A percentile compares a stretch with the other conserved stretches of the same genome.
Evolutionary conservation across 1,140 invertebrate species (phyloP).

Genomic region (Aradophagus sp.): DNA sequence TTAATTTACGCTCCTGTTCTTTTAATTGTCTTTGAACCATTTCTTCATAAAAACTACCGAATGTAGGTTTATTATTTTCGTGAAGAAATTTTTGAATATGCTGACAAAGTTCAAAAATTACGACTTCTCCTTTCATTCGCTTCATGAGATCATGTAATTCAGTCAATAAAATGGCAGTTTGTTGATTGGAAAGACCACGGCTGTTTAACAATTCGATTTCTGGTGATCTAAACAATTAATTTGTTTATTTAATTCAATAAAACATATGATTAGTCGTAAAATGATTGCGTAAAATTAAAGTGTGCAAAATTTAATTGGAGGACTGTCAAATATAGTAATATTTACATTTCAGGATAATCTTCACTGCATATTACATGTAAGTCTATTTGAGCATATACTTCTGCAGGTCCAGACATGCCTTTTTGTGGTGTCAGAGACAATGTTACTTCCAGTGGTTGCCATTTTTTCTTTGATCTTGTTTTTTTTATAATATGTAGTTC

Average conservation of each 20-base stretch:
- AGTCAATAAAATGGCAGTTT: slow-evolving; percentile 75
- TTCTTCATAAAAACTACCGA: slow-evolving; percentile 87
- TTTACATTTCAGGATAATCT: slow-evolving; percentile 79
- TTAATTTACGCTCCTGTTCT: slow-evolving; percentile 70
- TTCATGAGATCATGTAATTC: slow-evolving; percentile 77
- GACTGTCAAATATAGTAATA: too few relatives aligned
- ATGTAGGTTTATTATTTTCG: slow-evolving; percentile 82
- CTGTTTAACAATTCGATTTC: slow-evolving; percentile 79
- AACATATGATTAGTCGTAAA: slow-evolving; percentile 6
- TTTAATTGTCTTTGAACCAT: slow-evolving; percentile 82
- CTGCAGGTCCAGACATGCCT: slow-evolving; percentile 1
- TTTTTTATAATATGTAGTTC: not conserved
- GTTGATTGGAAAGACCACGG: slow-evolving; percentile 81
- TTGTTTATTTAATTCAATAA: slow-evolving; percentile 4
- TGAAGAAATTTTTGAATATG: slow-evolving; percentile 82
- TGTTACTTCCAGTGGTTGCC: slow-evolving; percentile 1
- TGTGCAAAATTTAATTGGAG: too few relatives aligned
- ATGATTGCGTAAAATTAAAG: too few relatives aligned
- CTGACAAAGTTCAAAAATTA: slow-evolving; percentile 85
- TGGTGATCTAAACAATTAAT: slow-evolving; percentile 74
- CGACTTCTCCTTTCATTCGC: slow-evolving; percentile 81
- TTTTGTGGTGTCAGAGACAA: not conserved
- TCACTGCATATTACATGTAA: slow-evolving; percentile 76
- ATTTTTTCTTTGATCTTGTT: not conserved
- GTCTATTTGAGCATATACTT: slow-evolving; percentile 76